Percentiles rank a stretch among this genome's conserved stretches.
Conservation (phyloP, 2,888 invertebrate species). For the Isoperla grammatica region DNA sequence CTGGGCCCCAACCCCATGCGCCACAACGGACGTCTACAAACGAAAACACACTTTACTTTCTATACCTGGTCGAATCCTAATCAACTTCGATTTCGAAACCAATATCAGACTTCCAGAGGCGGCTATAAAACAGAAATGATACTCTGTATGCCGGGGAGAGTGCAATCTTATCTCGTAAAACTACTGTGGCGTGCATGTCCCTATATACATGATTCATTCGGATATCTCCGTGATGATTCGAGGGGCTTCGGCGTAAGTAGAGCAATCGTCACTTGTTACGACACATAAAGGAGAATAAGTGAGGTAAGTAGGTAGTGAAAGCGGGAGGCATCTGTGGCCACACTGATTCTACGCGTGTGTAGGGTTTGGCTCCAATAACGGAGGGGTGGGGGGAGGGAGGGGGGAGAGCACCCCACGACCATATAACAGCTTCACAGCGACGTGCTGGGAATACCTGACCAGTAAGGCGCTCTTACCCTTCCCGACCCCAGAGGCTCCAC, state of each 20-base stretch:
- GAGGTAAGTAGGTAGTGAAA: conserved; percentile 6
- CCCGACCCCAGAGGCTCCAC: no score
- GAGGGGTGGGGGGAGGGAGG: not conserved
- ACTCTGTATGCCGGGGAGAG: no score
- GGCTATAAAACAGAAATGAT: no score
- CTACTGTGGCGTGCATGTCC: not conserved
- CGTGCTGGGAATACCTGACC: conserved; percentile 14
- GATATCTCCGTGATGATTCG: not conserved
- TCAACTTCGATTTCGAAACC: no score
- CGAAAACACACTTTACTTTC: no score
- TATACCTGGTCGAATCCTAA: no score
- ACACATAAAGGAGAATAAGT: conserved; percentile 15
- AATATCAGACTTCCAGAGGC: no score
- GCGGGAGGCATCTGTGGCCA: conserved; percentile 10
- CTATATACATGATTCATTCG: conserved; percentile 11
- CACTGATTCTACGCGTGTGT: not conserved
- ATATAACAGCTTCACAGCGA: conserved; percentile 1
- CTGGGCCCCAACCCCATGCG: no score
- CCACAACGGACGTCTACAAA: no score
- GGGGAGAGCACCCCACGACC: not conserved
- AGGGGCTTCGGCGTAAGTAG: conserved; percentile 1
- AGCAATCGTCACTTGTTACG: conserved; percentile 18
- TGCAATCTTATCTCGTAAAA: no score
- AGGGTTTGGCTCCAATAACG: not conserved
- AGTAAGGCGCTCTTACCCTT: no score